A percentile compares a stretch with the other conserved stretches of the same genome.
Evolutionary conservation across 2,113 vertebrate species (phyloP).

Genomic region (Eudorcas thomsonii): DNA sequence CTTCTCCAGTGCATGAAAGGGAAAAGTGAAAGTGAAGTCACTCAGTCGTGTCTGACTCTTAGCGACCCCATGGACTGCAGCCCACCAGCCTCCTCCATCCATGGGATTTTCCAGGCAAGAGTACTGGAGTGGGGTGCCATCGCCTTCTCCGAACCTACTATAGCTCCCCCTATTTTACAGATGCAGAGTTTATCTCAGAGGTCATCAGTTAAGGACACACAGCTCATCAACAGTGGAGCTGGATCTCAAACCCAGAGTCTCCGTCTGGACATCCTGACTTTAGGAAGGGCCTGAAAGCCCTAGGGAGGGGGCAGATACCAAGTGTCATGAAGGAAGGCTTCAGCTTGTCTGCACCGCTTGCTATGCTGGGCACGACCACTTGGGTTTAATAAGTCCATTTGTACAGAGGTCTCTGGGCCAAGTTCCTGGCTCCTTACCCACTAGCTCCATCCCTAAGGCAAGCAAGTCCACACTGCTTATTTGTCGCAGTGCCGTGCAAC

Average conservation of each 20-base stretch:
- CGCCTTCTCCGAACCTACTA: rapidly evolving
- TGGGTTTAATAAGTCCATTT: background rate
- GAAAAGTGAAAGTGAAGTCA: too few species aligned
- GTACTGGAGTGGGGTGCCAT: too few species aligned
- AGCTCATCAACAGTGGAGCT: background rate
- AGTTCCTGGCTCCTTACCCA: background rate
- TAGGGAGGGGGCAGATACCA: background rate
- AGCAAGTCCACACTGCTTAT: background rate
- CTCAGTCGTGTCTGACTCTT: too few species aligned
- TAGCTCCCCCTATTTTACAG: background rate
- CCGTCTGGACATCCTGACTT: background rate
- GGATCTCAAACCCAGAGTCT: background rate
- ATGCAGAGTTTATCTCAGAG: background rate
- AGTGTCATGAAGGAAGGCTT: background rate
- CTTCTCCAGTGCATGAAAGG: too few species aligned
- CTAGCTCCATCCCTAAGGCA: background rate
- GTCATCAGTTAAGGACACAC: background rate
- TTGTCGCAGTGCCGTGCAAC: background rate
- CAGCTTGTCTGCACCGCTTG: rapidly evolving
- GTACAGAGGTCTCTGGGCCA: background rate
- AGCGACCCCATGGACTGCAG: too few species aligned
- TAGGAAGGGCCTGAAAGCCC: background rate
- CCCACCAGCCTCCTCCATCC: too few species aligned
- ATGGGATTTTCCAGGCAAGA: too few species aligned
- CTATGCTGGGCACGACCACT: rapidly evolving